Evolutionary conservation across 2,113 vertebrate species (phyloP), one percentile per base, ranked within the genome.

Genomic region (Pao palembangensis): DNA sequence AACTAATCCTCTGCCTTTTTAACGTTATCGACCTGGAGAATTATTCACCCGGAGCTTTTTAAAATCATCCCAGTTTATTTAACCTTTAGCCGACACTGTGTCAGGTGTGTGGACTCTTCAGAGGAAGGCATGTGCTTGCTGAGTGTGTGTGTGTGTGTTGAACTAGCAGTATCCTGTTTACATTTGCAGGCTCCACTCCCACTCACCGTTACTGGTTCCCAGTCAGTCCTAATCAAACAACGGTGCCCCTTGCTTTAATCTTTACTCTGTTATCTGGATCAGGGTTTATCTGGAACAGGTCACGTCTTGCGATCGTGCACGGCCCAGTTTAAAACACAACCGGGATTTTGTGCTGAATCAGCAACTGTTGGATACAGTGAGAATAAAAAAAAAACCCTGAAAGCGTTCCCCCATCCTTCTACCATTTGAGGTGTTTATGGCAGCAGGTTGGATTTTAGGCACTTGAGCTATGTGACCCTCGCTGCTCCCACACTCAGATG

Each of bases 101-200:
- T 70, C 70, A 68, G 74, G 64, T 75, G 71, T 85, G 70, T 85
- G 80, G 78, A 67, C 76, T 55, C 63, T 70, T 6, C 7, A 43
- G 69, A 71, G 72, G 74, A 59, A 83, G 78, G 80, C 78, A 78
- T 73, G 69, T 11, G 18, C 75, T 76, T 68, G 79, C 57, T 81
- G 75, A 70, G 65, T 74, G 71, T 75, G 70, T 71, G 72, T 71
- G 44, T 46, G 14, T 46, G 44, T 6, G 44, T 75, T 65, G 73
- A 75, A 57, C 65, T 61, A 66, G 46, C n/a, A 13, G 16, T 54
- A 69, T 74, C 71, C 77, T 82, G 81, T 81, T 85, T 85, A 83
- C 63, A 55, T 80, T 81, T 57, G 65, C 68, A 68, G 20, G 3
- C 59, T 8, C 38, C 4, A 0, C 51, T 68, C 66, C 15, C 19